A percentile compares a stretch with the other conserved stretches of the same genome.
These are phyloP conservation scores for Monopterus albus DNA, from an alignment of 2,113 vertebrate genomes.

Conservation along the genomic window DNA sequence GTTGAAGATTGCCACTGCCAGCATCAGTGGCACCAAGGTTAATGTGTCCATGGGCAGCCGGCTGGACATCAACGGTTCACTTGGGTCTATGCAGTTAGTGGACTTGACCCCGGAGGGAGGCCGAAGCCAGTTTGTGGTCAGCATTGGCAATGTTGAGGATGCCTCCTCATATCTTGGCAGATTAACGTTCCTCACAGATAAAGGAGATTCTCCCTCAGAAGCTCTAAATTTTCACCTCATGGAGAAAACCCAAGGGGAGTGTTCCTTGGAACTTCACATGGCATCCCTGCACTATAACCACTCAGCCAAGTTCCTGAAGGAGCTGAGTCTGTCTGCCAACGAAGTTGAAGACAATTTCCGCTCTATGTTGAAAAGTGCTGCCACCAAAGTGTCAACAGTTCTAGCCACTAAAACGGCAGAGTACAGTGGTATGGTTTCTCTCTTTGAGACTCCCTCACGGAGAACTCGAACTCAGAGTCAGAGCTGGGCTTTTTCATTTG, in stretches of 20 bases:
- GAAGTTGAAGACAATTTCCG: slow-evolving; percentile 96
- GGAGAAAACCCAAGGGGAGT: slow-evolving; percentile 91
- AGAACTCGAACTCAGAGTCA: slow-evolving; percentile 82
- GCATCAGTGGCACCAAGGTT: slow-evolving; percentile 93
- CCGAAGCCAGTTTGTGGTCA: slow-evolving; percentile 93
- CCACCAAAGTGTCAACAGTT: slow-evolving; percentile 94
- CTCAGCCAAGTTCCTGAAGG: slow-evolving; percentile 94
- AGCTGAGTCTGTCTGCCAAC: slow-evolving; percentile 92
- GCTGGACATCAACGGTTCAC: slow-evolving; percentile 90
- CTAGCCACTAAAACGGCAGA: slow-evolving; percentile 95
- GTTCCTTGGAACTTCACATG: slow-evolving; percentile 91
- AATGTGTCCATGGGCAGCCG: slow-evolving; percentile 91
- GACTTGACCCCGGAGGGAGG: slow-evolving; percentile 91
- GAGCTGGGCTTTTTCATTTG: slow-evolving; percentile 76
- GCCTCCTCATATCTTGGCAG: slow-evolving; percentile 58
- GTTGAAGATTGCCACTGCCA: slow-evolving; percentile 96
- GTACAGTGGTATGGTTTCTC: slow-evolving; percentile 95
- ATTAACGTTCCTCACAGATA: slow-evolving; percentile 75
- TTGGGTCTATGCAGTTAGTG: slow-evolving; percentile 92
- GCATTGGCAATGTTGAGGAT: slow-evolving; percentile 88
- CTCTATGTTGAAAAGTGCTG: slow-evolving; percentile 93
- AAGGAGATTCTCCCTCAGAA: slow-evolving; percentile 80
- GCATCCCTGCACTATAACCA: slow-evolving; percentile 98
- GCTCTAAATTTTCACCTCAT: slow-evolving; percentile 90
- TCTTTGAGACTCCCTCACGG: slow-evolving; percentile 88